Percentiles rank a stretch among this genome's conserved stretches.
phyloP scores from a whole-genome alignment of 2,797 vertebrate genomes.

The Botia kubotai region DNA sequence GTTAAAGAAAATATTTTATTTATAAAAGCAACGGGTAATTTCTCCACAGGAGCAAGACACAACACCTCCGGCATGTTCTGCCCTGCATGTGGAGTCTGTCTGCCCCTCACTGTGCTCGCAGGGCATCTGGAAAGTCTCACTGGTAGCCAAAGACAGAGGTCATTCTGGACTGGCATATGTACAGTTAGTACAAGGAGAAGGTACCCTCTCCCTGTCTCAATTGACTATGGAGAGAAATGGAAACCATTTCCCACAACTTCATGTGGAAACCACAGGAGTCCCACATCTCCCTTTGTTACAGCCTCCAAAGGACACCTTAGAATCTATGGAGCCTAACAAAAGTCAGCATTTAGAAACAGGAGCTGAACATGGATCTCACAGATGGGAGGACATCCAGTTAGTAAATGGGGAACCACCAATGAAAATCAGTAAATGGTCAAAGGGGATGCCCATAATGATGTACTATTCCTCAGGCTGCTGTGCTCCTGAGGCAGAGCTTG shows the following conservation, averaged over 20 bases:
- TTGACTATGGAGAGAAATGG: slow-evolving; percentile 13
- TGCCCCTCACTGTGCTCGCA: slow-evolving; percentile 68
- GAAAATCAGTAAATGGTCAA: slow-evolving; percentile 70
- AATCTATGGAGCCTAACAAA: background rate
- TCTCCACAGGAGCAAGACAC: slow-evolving; percentile 70
- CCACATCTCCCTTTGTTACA: slow-evolving; percentile 36
- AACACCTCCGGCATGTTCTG: slow-evolving; percentile 72
- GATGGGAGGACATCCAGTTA: slow-evolving; percentile 56
- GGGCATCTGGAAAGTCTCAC: slow-evolving; percentile 73
- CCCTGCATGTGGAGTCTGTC: slow-evolving; percentile 57
- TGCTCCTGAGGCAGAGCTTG: slow-evolving; percentile 71
- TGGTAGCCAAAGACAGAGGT: slow-evolving; percentile 74
- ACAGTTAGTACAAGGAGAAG: slow-evolving; percentile 72
- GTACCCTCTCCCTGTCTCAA: slow-evolving; percentile 67
- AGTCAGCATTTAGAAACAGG: slow-evolving; percentile 37
- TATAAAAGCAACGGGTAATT: background rate
- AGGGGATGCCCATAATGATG: slow-evolving; percentile 66
- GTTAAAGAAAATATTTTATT: background rate
- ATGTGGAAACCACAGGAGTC: slow-evolving; percentile 33
- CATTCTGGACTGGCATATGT: slow-evolving; percentile 76
- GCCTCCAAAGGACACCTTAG: slow-evolving; percentile 30
- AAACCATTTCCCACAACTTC: slow-evolving; percentile 32
- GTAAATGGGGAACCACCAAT: slow-evolving; percentile 66
- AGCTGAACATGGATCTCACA: background rate
- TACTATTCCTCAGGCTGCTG: slow-evolving; percentile 80